Evolutionary conservation across 2,888 invertebrate species (phyloP).

Genomic region (Mythimna loreyi): DNA sequence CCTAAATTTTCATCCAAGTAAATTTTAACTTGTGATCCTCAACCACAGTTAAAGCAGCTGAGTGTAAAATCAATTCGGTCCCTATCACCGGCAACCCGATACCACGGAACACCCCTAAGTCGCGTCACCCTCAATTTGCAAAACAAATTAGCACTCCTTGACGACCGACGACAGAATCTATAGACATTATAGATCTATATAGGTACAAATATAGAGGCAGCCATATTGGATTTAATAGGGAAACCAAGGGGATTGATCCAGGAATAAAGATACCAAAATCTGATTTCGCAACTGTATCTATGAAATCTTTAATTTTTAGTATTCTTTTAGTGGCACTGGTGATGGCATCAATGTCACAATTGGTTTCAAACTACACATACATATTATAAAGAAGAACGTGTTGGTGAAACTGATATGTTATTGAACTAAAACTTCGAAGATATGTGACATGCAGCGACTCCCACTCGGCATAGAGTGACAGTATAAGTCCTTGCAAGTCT

Average conservation of each 20-base stretch:
- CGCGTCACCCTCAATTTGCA: conserved; percentile 87
- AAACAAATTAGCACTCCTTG: conserved; percentile 87
- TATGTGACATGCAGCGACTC: too few species aligned
- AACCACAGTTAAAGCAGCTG: conserved; percentile 55
- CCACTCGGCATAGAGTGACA: too few species aligned
- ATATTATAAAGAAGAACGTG: too few species aligned
- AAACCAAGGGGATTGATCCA: conserved; percentile 26
- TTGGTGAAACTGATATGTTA: too few species aligned
- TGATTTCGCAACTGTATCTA: too few species aligned
- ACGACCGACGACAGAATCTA: conserved; percentile 69
- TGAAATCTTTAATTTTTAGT: too few species aligned
- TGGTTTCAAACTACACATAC: too few species aligned
- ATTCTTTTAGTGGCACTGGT: too few species aligned
- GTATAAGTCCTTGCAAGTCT: too few species aligned
- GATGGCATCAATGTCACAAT: too few species aligned
- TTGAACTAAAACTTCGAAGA: too few species aligned
- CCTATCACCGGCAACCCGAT: conserved; percentile 64
- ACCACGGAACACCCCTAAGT: conserved; percentile 56
- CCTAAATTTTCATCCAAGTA: conserved; percentile 17
- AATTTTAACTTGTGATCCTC: conserved; percentile 31
- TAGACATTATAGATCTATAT: conserved; percentile 3
- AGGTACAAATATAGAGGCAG: conserved; percentile 14
- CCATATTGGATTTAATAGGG: conserved; percentile 53
- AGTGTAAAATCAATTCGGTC: conserved; percentile 67
- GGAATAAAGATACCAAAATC: neutral